phyloP scores from a whole-genome alignment of 1,140 invertebrate genomes.

The Drosophila virilis region DNA sequence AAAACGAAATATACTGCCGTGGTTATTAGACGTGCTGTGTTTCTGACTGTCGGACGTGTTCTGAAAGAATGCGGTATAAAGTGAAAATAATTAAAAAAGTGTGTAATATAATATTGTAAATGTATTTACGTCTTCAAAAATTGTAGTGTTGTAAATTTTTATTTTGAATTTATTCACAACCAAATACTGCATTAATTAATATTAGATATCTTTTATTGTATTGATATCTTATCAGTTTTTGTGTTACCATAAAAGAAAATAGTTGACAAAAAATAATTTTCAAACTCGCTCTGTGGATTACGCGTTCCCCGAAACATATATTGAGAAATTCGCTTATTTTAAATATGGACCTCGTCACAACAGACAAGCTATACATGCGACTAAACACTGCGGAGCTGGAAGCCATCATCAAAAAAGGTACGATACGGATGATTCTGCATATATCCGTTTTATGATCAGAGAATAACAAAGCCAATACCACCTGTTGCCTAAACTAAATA shows the following conservation, averaged over 20 bases:
- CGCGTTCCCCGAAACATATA: constrained; percentile 37
- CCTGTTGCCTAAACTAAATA: constrained; percentile 28
- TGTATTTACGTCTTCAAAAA: not conserved
- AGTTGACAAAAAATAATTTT: constrained; percentile 6
- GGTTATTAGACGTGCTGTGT: constrained; percentile 51
- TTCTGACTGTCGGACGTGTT: constrained; percentile 39
- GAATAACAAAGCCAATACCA: not conserved
- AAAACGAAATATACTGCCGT: constrained; percentile 56
- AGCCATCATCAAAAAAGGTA: constrained; percentile 82
- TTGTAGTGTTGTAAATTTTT: constrained; percentile 5
- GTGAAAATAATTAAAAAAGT: constrained; percentile 22
- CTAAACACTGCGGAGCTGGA: constrained; percentile 75
- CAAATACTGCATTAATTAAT: constrained; percentile 4
- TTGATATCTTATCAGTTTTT: constrained; percentile 39
- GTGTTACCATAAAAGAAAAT: constrained; percentile 16
- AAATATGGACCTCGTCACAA: constrained; percentile 50
- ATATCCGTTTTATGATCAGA: too few relatives aligned
- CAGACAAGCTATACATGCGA: constrained; percentile 76
- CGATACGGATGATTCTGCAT: constrained; percentile 7
- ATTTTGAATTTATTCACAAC: not conserved
- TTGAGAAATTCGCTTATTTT: constrained; percentile 1
- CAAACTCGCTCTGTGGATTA: constrained; percentile 60
- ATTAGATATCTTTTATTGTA: constrained; percentile 31
- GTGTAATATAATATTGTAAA: not conserved
- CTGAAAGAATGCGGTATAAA: constrained; percentile 26